Evolutionary conservation across 2,113 vertebrate species (phyloP), one percentile per base, ranked within the genome.

Genomic region (Collichthys lucidus): DNA sequence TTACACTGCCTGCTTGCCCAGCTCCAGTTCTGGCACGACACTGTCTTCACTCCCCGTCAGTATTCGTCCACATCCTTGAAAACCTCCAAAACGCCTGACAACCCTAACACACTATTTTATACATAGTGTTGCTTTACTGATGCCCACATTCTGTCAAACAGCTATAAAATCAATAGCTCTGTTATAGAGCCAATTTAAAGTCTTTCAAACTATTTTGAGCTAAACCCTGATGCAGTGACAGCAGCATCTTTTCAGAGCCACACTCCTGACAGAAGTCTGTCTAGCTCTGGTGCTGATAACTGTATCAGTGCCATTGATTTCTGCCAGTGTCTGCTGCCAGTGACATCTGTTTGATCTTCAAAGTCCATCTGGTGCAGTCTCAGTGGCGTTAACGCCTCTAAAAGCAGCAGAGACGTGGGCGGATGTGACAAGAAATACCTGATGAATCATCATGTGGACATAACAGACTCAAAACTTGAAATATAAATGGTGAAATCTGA

Each of bases 331-430:
- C 26, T 16, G 16, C 49, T 50, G 29, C 26, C 26, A 26, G 26
- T 61, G 67, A 67, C 62, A 66, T 19, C 61, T 61, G 35, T 55
- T 61, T 60, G 31, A 77, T 65, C n/a, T 65, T 59, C 29, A 20
- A 56, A 56, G 40, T 57, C 73, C 14, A 72, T 60, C 11, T 52
- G 50, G 42, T 42, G 20, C 47, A 50, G 56, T 49, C 73, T 59
- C 49, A 4, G 29, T 6, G 56, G 24, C 11, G 20, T 42, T 59
- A 42, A 59, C 63, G 35, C 31, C 64, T 24, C 35, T 35, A 29
- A 31, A 69, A 24, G 46, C 71, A 62, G 29, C 70, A 60, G 44
- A 52, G 35, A 2, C 1, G 16, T 17, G 8, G 29, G 77, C 17
- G 47, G 12, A 26, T 46, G 63, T 74, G 55, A 56, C 7, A 31